Conservation (phyloP, 2,113 vertebrate species). For the Agelaius tricolor region DNA sequence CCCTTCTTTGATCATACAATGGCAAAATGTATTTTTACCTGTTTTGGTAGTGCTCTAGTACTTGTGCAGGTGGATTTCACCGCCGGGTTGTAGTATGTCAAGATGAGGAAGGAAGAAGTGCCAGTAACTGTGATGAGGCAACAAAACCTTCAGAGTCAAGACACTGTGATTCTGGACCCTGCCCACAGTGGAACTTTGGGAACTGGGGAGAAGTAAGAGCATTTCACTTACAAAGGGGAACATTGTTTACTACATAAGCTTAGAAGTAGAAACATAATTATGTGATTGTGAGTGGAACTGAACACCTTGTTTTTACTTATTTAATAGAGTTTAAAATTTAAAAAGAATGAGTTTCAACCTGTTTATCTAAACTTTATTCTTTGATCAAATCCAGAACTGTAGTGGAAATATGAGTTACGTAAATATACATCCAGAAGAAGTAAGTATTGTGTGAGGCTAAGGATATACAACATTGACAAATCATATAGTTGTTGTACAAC, state of each 20-base stretch:
- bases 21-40: background rate
- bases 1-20: background rate
- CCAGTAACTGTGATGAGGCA: slow-evolving; percentile 81
- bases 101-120: slow-evolving; percentile 86
- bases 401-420: background rate
- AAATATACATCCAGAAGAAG: background rate
- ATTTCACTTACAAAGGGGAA: background rate
- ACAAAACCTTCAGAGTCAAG: slow-evolving; percentile 87
- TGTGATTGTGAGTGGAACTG: background rate
- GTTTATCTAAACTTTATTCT: background rate
- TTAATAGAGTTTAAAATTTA: background rate
- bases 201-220: slow-evolving; percentile 92
- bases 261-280: background rate
- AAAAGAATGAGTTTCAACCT: background rate
- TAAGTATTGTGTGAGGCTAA: background rate
- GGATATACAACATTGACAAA: background rate
- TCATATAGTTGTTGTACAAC: background rate
- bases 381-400: background rate
- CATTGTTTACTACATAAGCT: background rate
- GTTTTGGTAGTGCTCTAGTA: slow-evolving; percentile 88
- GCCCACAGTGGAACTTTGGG: slow-evolving; percentile 92
- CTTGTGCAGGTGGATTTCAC: slow-evolving; percentile 89
- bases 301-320: background rate
- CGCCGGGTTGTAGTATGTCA: slow-evolving; percentile 94
- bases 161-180: slow-evolving; percentile 90